Percentiles rank a stretch among this genome's conserved stretches.
phyloP scores from a whole-genome alignment of 2,888 invertebrate species.

The Phortica okadai region DNA sequence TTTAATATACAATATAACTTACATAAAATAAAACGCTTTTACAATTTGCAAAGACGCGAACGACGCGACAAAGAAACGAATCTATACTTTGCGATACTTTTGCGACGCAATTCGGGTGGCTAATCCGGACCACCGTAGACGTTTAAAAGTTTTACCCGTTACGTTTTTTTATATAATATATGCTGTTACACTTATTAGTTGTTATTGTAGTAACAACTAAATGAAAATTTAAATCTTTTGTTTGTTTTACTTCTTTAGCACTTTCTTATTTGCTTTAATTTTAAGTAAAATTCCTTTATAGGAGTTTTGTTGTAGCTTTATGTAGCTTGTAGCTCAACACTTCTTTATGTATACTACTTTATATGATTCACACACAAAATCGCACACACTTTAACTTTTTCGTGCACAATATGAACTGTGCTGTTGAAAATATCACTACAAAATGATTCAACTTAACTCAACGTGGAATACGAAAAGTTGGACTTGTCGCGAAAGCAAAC shows the following conservation, averaged over 20 bases:
- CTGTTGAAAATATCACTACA: conserved; percentile 41
- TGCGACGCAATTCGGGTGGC: conserved; percentile 27
- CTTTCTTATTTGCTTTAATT: not conserved
- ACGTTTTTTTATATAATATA: not conserved
- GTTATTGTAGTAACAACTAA: conserved; percentile 54
- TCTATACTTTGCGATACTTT: not conserved
- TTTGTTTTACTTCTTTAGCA: not conserved
- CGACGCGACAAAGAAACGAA: too few species aligned
- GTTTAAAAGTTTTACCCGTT: not conserved
- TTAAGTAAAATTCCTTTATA: not conserved
- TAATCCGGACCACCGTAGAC: conserved; percentile 18
- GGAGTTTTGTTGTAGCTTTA: conserved; percentile 41
- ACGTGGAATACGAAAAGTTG: not conserved
- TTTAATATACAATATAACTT: not conserved
- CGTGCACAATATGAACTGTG: conserved; percentile 14
- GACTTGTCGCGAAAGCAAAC: not conserved
- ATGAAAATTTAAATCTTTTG: not conserved
- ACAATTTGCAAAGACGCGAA: not conserved
- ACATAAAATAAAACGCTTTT: not conserved
- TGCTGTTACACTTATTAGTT: conserved; percentile 49
- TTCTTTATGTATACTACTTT: conserved; percentile 15
- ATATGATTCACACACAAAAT: conserved; percentile 26
- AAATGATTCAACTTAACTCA: conserved; percentile 45
- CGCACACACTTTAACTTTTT: not conserved
- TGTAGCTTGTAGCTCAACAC: conserved; percentile 50